Conservation (phyloP, 2,113 vertebrate genomes). For the Proterorhinus semilunaris region DNA sequence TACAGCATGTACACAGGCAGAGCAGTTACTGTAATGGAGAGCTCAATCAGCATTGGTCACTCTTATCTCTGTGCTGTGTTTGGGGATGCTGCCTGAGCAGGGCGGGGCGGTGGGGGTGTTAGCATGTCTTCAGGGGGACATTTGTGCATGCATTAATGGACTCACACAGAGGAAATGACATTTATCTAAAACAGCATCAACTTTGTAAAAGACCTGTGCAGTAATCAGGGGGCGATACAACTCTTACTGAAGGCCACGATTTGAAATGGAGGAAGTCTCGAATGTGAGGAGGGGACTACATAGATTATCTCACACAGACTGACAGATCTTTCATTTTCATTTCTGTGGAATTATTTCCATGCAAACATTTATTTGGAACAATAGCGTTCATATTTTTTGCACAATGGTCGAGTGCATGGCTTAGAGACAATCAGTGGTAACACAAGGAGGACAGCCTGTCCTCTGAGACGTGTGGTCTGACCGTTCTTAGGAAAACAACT, state of each 20-base stretch:
- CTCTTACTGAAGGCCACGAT: too few species aligned
- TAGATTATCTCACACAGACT: too few species aligned
- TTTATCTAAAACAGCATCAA: constrained; percentile 61
- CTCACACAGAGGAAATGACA: constrained; percentile 57
- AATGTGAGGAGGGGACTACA: neutral
- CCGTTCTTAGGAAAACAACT: too few species aligned
- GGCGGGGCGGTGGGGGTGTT: constrained; percentile 33
- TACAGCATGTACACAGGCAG: constrained; percentile 79
- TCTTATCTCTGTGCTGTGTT: constrained; percentile 68
- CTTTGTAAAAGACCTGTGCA: constrained; percentile 2
- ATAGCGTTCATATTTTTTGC: too few species aligned
- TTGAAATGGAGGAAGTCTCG: neutral
- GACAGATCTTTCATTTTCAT: too few species aligned
- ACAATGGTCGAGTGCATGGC: too few species aligned
- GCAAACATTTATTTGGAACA: too few species aligned
- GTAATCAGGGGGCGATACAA: neutral
- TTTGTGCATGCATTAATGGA: constrained; percentile 62
- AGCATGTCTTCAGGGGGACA: constrained; percentile 51
- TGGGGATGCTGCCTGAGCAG: constrained; percentile 19
- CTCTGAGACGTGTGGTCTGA: too few species aligned
- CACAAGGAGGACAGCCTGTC: too few species aligned
- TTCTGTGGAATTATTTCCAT: too few species aligned
- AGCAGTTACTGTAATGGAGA: constrained; percentile 81
- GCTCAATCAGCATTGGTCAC: constrained; percentile 77
- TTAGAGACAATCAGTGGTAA: too few species aligned